phyloP scores from a whole-genome alignment of 2,113 vertebrate genomes.

The Spermophilus dauricus region DNA sequence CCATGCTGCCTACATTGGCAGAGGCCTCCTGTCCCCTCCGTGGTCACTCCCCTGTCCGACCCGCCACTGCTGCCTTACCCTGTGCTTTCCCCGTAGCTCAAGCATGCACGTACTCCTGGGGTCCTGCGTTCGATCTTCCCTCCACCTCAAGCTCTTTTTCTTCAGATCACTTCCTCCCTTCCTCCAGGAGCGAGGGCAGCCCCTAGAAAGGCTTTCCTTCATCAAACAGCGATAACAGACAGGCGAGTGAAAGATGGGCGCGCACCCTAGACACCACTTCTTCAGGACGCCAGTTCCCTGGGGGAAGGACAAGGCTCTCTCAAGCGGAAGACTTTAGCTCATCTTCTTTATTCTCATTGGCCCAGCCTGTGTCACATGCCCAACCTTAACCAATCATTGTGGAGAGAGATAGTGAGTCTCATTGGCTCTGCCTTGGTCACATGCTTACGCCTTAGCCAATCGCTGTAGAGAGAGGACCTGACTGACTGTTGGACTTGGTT shows the following conservation, averaged over 20 bases:
- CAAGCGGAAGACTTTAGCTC: not conserved
- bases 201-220: not conserved
- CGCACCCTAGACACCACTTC: too few relatives aligned
- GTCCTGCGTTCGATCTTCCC: not conserved
- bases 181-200: not conserved
- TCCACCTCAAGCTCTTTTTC: not conserved
- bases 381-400: not conserved
- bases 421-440: too few relatives aligned
- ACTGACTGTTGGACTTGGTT: too few relatives aligned
- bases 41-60: accelerated
- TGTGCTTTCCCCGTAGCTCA: not conserved
- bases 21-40: not conserved
- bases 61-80: accelerated
- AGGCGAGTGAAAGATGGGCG: accelerated
- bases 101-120: accelerated
- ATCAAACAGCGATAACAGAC: too few relatives aligned
- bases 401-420: not conserved
- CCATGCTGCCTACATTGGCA: accelerated
- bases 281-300: not conserved
- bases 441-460: not conserved
- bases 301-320: not conserved
- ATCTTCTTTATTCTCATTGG: not conserved
- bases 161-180: not conserved
- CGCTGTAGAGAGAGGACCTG: not conserved
- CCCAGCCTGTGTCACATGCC: not conserved